Evolutionary conservation across 1,140 invertebrate genomes (phyloP), one percentile per base, ranked within the genome.

Genomic region (Scylla paramamosain): DNA sequence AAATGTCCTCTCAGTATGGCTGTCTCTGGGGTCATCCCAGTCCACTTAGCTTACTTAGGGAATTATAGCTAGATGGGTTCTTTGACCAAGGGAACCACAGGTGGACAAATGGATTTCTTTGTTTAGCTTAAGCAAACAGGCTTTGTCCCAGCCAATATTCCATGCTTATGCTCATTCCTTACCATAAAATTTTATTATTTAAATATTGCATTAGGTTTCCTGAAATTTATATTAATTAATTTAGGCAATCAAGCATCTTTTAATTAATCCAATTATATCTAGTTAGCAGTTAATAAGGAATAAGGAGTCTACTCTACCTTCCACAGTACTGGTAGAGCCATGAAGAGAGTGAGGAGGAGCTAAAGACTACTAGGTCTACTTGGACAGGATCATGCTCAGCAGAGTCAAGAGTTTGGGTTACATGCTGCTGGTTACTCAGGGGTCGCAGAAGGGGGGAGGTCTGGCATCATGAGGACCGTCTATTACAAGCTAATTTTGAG

Each of bases 1-100:
- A 96, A 96, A 96, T 96, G 95, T 95, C 95, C 95, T 96, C 95
- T 96, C 95, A 96, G 95, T 95, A 93, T 94, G 93, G 95, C 94
- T 90, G 89, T 82, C 91, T 90, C 83, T 93, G 94, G 92, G 94
- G 92, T 87, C 87, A 93, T 93, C 92, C 95, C 92, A 93, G 95
- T 90, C 92, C 91, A 95, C 95, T 95, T 95, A 95, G 92, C 92
- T 95, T 93, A 93, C 87, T 93, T 95, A 95, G 77, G 94, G 93
- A 86, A 95, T 88, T 94, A 94, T 6, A 95, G 46, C 87, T 93
- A 93, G 83, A 29, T 91, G 89, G 88, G 52, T 92, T 92, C 90
- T 92, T 92, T 92, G 90, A 93, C 89, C 89, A 94, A 67, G 95
- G 93, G 87, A 94, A 95, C 93, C 48, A 94, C 95, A 95, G 95